These are phyloP conservation scores for Triops cancriformis DNA, from an alignment of 1,140 invertebrate genomes.

Conservation along the genomic window DNA sequence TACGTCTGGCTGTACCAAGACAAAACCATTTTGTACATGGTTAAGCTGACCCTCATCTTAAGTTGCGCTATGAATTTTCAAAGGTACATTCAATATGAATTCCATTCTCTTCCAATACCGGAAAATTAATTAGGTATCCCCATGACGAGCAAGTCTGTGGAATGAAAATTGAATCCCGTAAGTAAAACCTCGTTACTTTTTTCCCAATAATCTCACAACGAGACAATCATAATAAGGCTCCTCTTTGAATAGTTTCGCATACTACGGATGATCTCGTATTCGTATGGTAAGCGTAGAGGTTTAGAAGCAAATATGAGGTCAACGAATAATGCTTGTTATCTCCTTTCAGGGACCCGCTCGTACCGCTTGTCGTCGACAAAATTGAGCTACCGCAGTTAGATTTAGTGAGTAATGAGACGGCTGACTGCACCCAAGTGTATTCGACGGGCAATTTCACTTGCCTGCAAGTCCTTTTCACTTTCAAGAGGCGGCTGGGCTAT, in stretches of 20 bases:
- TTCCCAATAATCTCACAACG: too few relatives aligned
- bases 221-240: neutral
- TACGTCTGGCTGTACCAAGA: slow-evolving; percentile 36
- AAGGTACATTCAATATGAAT: slow-evolving; percentile 49
- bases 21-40: slow-evolving; percentile 36
- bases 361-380: slow-evolving; percentile 38
- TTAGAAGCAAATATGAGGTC: neutral
- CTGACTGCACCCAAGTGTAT: slow-evolving; percentile 40
- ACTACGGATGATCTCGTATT: slow-evolving; percentile 42
- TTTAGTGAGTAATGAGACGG: slow-evolving; percentile 35
- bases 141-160: slow-evolving; percentile 86
- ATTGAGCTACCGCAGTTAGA: slow-evolving; percentile 42
- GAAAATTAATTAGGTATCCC: slow-evolving; percentile 39
- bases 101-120: too few relatives aligned
- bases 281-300: slow-evolving; percentile 31
- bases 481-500: slow-evolving; percentile 74
- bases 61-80: slow-evolving; percentile 88
- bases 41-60: slow-evolving; percentile 59
- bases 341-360: slow-evolving; percentile 33
- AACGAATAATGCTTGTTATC: neutral
- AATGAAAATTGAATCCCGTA: slow-evolving; percentile 81
- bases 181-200: slow-evolving; percentile 42
- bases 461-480: slow-evolving; percentile 71
- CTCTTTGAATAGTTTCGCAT: slow-evolving; percentile 37
- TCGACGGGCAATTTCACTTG: slow-evolving; percentile 68